Percentiles rank a stretch among this genome's conserved stretches.
Conservation (phyloP, 2,888 invertebrate genomes). For the Sceliomorpha sp. region DNA sequence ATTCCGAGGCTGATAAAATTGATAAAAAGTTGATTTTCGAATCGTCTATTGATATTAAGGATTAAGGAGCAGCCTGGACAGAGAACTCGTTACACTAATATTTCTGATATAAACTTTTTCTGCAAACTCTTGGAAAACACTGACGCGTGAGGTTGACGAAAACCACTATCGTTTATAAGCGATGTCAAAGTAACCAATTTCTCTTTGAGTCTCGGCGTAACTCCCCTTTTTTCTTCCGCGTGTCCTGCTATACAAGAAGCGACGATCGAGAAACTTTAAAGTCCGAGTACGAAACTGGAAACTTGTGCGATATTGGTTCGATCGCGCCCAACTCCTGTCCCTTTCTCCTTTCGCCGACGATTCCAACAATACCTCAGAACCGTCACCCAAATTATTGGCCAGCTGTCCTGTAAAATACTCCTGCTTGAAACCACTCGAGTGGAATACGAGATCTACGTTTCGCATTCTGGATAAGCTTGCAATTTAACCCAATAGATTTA, state of each 20-base stretch:
- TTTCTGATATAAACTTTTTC: no score
- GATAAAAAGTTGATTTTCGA: no score
- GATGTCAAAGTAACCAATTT: conserved; percentile 26
- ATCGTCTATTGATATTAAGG: no score
- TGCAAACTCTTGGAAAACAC: not conserved
- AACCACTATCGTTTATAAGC: conserved; percentile 8
- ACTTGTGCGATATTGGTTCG: conserved; percentile 40
- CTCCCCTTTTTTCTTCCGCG: conserved; percentile 17
- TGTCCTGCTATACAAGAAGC: conserved; percentile 4
- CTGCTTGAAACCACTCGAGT: conserved; percentile 37
- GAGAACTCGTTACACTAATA: no score
- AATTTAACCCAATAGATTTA: conserved; percentile 27
- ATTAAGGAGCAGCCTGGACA: no score
- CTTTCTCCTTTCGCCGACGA: conserved; percentile 19
- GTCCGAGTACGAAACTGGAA: conserved; percentile 27
- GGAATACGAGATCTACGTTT: conserved; percentile 37
- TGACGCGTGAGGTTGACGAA: conserved; percentile 2
- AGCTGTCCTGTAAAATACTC: conserved; percentile 48
- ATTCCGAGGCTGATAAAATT: no score
- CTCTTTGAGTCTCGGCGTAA: conserved; percentile 17
- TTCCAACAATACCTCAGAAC: conserved; percentile 45
- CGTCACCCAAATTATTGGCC: conserved; percentile 50
- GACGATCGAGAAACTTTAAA: conserved; percentile 22
- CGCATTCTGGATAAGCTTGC: conserved; percentile 38
- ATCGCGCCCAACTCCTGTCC: conserved; percentile 17